Conservation (phyloP, 1,140 invertebrate genomes). For the Coenobita brevimanus region DNA sequence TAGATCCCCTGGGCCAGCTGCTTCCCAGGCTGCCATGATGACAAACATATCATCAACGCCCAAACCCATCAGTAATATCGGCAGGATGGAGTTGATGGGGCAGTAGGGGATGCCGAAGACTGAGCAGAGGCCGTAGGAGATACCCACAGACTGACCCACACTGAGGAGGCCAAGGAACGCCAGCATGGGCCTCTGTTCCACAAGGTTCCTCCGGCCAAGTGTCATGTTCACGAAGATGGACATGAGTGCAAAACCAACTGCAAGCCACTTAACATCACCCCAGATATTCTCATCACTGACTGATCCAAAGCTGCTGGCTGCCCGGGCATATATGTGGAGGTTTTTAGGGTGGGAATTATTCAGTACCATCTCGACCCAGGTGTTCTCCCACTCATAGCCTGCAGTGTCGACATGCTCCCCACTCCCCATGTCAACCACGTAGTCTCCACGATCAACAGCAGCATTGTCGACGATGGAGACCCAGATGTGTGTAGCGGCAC, state of each 20-base stretch:
- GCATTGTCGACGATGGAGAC: conserved; percentile 81
- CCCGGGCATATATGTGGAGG: conserved; percentile 76
- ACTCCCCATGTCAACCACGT: conserved; percentile 82
- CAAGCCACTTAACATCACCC: conserved; percentile 80
- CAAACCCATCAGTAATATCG: conserved; percentile 77
- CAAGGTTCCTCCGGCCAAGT: conserved; percentile 76
- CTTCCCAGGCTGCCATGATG: conserved; percentile 74
- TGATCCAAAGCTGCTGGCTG: conserved; percentile 70
- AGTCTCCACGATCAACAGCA: conserved; percentile 78
- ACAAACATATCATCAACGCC: conserved; percentile 78
- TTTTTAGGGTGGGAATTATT: conserved; percentile 19
- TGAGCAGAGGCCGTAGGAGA: conserved; percentile 77
- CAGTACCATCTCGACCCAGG: conserved; percentile 53
- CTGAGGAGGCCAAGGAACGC: conserved; percentile 76
- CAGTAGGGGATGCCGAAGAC: conserved; percentile 76
- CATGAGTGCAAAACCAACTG: conserved; percentile 76
- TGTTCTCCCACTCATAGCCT: conserved; percentile 56
- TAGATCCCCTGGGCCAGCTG: conserved; percentile 66
- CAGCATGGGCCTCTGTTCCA: conserved; percentile 77
- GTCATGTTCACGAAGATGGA: conserved; percentile 77
- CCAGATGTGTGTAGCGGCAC: conserved; percentile 79
- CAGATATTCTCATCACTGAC: conserved; percentile 61
- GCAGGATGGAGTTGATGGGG: conserved; percentile 78
- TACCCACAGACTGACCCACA: conserved; percentile 76
- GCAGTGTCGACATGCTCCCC: conserved; percentile 80